These are phyloP conservation scores for Melanerpes formicivorus DNA, from an alignment of 2,113 vertebrate genomes.

Conservation along the genomic window DNA sequence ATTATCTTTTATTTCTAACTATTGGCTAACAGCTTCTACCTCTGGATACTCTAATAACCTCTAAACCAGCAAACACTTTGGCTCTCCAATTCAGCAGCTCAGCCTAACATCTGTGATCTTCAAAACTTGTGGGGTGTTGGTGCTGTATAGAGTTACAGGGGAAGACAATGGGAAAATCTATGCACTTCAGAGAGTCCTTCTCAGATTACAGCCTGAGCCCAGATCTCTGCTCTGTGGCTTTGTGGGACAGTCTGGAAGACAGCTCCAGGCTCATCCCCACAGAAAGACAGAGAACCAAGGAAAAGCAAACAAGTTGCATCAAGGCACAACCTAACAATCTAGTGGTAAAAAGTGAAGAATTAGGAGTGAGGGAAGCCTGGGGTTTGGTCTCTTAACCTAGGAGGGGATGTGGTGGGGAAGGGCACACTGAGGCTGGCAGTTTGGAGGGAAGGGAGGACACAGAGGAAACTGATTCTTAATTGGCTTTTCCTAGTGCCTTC, in stretches of 20 bases:
- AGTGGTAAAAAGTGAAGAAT: not conserved
- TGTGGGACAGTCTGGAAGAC: not conserved
- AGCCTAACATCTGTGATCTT: not conserved
- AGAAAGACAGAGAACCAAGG: not conserved
- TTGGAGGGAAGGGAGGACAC: not conserved
- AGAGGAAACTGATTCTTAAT: not conserved
- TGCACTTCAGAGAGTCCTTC: not conserved
- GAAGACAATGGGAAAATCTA: not conserved
- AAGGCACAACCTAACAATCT: not conserved
- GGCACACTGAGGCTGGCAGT: not conserved
- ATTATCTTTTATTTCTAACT: not conserved
- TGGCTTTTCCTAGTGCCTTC: not conserved
- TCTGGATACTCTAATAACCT: not conserved
- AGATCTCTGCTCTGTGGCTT: not conserved
- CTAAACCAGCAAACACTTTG: slow-evolving; percentile 1
- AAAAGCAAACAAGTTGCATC: not conserved
- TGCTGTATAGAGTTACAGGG: not conserved
- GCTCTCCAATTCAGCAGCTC: not conserved
- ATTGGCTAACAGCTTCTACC: not conserved
- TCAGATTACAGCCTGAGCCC: not conserved
- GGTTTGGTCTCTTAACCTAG: not conserved
- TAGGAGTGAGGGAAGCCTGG: not conserved
- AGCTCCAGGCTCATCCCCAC: not conserved
- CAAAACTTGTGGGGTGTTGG: not conserved
- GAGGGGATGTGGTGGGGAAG: not conserved